Evolutionary conservation across 1,140 invertebrate species (phyloP).

Genomic region (Pomacea maculata): DNA sequence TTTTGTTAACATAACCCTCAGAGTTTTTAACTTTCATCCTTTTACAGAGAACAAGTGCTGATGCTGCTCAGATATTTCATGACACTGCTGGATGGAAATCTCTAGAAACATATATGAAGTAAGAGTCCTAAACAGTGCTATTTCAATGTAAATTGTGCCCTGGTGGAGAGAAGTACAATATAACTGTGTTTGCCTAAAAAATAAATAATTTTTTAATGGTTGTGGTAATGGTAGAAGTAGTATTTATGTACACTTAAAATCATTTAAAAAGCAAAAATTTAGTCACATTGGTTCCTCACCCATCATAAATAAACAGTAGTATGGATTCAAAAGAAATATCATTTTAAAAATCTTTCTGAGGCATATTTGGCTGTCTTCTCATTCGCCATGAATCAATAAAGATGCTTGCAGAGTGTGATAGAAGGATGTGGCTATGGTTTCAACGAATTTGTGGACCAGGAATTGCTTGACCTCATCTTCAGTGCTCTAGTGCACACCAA

Average conservation of each 20-base stretch:
- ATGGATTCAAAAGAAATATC: neutral
- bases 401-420: constrained; percentile 68
- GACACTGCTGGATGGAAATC: constrained; percentile 72
- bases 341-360: neutral
- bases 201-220: too few relatives aligned
- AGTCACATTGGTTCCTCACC: too few relatives aligned
- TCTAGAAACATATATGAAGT: constrained; percentile 72
- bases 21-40: constrained; percentile 25
- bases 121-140: constrained; percentile 26
- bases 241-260: neutral
- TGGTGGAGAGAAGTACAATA: too few relatives aligned
- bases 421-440: constrained; percentile 67
- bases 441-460: constrained; percentile 65
- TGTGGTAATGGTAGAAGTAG: too few relatives aligned
- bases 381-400: constrained; percentile 25
- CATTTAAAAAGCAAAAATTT: neutral
- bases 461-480: constrained; percentile 68
- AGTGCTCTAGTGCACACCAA: constrained; percentile 68
- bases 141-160: too few relatives aligned
- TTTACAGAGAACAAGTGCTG: constrained; percentile 58
- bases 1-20: too few relatives aligned
- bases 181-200: too few relatives aligned
- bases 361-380: neutral
- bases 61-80: constrained; percentile 68
- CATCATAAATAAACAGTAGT: neutral